These are phyloP conservation scores for Synanthedon andrenaeformis DNA, from an alignment of 2,888 invertebrate species.

Conservation along the genomic window DNA sequence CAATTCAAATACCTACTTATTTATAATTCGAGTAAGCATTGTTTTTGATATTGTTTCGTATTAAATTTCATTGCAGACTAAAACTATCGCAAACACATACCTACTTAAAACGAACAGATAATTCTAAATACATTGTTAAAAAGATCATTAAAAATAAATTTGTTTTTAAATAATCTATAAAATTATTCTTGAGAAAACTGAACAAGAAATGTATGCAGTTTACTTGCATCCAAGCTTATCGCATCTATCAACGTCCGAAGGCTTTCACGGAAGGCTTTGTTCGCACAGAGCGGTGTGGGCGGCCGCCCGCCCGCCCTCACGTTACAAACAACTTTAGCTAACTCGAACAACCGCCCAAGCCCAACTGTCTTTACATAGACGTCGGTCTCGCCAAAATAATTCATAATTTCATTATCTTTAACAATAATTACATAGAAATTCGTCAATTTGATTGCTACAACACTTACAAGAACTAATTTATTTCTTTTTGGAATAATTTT, in stretches of 20 bases:
- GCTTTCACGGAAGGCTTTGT: slow-evolving; percentile 66
- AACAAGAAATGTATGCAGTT: slow-evolving; percentile 67
- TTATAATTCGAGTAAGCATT: no score
- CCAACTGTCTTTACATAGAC: slow-evolving; percentile 37
- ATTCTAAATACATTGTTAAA: no score
- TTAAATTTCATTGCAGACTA: no score
- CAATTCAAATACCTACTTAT: no score
- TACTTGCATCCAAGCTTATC: slow-evolving; percentile 69
- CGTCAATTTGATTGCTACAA: no score
- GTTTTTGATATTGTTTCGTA: no score
- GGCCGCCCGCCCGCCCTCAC: slow-evolving; percentile 24
- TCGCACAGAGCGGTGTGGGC: slow-evolving; percentile 30
- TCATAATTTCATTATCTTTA: slow-evolving; percentile 21
- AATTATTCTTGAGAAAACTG: slow-evolving; percentile 42
- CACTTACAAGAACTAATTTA: no score
- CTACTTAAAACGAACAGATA: no score
- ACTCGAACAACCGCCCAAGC: slow-evolving; percentile 47
- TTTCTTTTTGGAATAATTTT: no score
- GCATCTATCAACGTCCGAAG: slow-evolving; percentile 65
- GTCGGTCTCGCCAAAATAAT: slow-evolving; percentile 26
- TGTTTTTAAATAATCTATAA: slow-evolving; percentile 12
- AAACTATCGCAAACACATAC: no score
- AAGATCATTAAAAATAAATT: no score
- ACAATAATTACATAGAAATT: not conserved
- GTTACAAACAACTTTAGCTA: slow-evolving; percentile 56